These are phyloP conservation scores for Drosophila quasianomalipes DNA, from an alignment of 2,888 invertebrate genomes.

Conservation along the genomic window DNA sequence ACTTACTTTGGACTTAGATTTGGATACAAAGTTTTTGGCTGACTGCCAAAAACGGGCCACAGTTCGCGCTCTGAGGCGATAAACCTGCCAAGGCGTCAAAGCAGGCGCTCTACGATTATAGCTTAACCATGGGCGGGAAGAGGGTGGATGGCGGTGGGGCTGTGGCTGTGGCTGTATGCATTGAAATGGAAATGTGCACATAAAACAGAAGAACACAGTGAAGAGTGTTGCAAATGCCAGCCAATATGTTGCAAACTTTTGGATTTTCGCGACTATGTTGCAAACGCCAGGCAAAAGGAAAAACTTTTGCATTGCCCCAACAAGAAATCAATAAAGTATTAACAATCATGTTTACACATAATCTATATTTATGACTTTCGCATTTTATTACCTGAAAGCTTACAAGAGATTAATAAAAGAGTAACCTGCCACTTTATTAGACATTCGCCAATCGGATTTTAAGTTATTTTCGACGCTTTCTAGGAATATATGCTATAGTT, in stretches of 20 bases:
- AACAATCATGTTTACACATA: conserved; percentile 1
- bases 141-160: too few relatives aligned
- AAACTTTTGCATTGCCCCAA: conserved; percentile 9
- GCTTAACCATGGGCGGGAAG: not conserved
- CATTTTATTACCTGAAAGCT: too few relatives aligned
- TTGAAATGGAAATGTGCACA: conserved; percentile 45
- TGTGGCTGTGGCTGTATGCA: conserved; percentile 30
- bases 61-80: conserved; percentile 48
- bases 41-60: conserved; percentile 34
- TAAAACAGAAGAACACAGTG: conserved; percentile 30
- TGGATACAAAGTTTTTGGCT: conserved; percentile 29
- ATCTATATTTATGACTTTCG: not conserved
- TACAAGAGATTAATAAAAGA: not conserved
- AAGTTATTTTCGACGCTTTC: not conserved
- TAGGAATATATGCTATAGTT: not conserved
- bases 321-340: conserved; percentile 28
- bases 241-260: conserved; percentile 41
- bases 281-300: conserved; percentile 14
- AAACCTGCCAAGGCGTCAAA: conserved; percentile 73
- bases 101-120: conserved; percentile 22
- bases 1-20: conserved; percentile 33
- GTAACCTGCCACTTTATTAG: not conserved
- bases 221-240: conserved; percentile 25
- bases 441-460: not conserved
- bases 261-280: conserved; percentile 39